Conservation (phyloP, 2,888 invertebrate species). For the Prenolepis imparis region DNA sequence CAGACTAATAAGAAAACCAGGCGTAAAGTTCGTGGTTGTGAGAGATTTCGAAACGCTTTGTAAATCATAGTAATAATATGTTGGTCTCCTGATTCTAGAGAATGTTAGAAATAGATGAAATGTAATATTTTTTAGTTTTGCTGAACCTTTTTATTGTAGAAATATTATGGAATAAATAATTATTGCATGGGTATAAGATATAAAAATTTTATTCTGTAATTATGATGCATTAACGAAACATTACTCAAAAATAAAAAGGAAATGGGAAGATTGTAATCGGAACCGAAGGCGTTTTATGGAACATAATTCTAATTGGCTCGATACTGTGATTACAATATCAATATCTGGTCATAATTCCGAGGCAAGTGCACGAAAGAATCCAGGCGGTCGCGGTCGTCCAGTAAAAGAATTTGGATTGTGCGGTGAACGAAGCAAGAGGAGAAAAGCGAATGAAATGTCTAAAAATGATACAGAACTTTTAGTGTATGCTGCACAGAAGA, state of each 20-base stretch:
- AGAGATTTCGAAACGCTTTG: too few species aligned
- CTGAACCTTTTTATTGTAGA: too few species aligned
- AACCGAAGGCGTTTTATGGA: background rate
- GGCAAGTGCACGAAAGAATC: background rate
- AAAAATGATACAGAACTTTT: background rate
- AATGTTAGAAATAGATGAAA: too few species aligned
- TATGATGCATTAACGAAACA: too few species aligned
- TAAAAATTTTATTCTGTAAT: too few species aligned
- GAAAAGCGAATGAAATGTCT: background rate
- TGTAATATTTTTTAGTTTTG: too few species aligned
- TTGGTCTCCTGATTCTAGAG: too few species aligned
- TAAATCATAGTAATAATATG: too few species aligned
- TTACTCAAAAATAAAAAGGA: background rate
- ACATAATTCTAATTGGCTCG: background rate
- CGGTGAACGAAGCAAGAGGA: conserved; percentile 15
- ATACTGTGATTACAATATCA: background rate
- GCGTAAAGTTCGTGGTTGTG: too few species aligned
- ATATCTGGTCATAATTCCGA: background rate
- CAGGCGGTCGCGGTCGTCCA: background rate
- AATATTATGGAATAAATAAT: too few species aligned
- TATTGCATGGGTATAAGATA: too few species aligned
- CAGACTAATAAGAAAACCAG: too few species aligned
- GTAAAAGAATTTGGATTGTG: background rate
- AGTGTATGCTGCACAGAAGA: conserved; percentile 22
- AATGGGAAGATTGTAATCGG: background rate